These are phyloP conservation scores for Morpho deidamia DNA, from an alignment of 2,888 invertebrate species.

Conservation along the genomic window DNA sequence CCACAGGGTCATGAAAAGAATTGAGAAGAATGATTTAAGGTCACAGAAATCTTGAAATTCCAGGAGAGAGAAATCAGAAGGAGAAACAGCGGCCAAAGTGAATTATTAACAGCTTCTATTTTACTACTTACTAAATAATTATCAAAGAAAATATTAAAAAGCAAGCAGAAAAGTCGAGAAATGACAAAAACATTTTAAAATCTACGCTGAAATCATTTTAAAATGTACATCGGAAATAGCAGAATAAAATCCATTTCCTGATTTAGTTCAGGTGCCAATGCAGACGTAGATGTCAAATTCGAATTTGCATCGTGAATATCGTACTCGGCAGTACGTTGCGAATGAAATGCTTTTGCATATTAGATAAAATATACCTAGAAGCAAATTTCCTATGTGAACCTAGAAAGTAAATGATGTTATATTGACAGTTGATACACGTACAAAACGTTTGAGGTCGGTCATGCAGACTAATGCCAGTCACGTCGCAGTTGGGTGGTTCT, in stretches of 20 bases:
- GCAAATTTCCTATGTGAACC: neutral
- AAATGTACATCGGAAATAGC: neutral
- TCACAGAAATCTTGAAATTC: no score
- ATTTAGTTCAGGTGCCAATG: neutral
- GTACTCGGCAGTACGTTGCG: neutral
- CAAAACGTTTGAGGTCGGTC: constrained; percentile 17
- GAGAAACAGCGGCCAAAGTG: no score
- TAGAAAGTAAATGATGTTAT: constrained; percentile 14
- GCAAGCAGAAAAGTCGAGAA: no score
- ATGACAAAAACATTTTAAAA: no score
- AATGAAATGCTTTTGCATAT: neutral
- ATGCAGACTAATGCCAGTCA: constrained; percentile 40
- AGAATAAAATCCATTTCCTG: neutral
- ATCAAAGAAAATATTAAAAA: no score
- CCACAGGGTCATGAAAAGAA: no score
- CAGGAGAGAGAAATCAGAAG: no score
- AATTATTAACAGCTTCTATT: no score
- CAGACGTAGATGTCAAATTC: neutral
- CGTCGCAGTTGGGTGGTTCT: constrained; percentile 38
- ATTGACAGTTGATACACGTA: constrained; percentile 26
- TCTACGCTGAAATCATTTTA: neutral
- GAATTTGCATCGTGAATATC: neutral
- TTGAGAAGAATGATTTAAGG: no score
- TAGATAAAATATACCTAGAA: neutral
- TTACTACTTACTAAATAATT: no score